These are phyloP conservation scores for Catagonus wagneri DNA, from an alignment of 2,113 vertebrate genomes.

Conservation along the genomic window DNA sequence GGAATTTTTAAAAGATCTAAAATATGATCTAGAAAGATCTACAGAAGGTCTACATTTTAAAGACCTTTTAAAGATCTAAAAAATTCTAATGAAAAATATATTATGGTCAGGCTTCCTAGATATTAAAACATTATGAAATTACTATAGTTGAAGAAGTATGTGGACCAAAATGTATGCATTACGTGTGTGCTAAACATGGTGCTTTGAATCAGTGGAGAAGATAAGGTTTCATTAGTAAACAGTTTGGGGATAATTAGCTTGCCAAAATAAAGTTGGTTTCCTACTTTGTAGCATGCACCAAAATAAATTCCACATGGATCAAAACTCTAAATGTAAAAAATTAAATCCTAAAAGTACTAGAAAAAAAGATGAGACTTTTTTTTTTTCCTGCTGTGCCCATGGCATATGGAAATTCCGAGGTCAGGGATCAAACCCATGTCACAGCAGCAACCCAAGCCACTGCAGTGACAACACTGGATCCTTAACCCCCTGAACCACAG, in stretches of 20 bases:
- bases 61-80: not conserved
- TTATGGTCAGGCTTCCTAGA: not conserved
- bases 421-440: no score
- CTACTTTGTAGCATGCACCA: not conserved
- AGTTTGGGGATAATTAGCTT: not conserved
- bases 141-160: not conserved
- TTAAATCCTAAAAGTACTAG: conserved; percentile 18
- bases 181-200: not conserved
- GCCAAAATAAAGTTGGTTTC: not conserved
- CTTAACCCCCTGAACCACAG: no score
- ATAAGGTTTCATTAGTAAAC: conserved; percentile 30
- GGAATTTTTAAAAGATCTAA: conserved; percentile 19
- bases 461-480: no score
- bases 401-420: no score
- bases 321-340: conserved; percentile 3
- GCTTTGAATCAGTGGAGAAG: not conserved
- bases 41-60: no score
- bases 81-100: not conserved
- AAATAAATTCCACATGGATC: conserved; percentile 21
- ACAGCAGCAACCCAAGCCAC: no score
- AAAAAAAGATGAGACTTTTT: not conserved
- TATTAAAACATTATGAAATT: not conserved
- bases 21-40: not conserved
- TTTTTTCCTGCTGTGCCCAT: no score
- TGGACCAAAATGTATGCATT: not conserved